phyloP scores from a whole-genome alignment of 2,113 vertebrate genomes.

The Prinia subflava region DNA sequence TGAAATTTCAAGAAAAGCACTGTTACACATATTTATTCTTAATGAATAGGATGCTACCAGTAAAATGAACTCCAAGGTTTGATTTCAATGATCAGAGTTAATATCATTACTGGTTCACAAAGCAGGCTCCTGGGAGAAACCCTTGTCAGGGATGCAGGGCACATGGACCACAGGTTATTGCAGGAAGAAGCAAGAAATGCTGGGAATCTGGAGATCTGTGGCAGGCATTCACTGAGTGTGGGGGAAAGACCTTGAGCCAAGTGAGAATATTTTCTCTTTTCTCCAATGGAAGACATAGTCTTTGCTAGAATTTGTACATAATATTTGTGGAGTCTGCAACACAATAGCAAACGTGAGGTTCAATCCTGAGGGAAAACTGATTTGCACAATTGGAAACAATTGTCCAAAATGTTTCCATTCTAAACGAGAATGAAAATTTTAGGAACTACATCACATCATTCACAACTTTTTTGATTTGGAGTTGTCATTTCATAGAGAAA shows the following conservation, averaged over 20 bases:
- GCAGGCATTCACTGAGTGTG: background rate
- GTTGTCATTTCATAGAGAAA: background rate
- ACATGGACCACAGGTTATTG: background rate
- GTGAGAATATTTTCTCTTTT: background rate
- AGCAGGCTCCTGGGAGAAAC: background rate
- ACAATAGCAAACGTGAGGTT: accelerated
- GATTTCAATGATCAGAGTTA: background rate
- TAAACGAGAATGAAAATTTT: background rate
- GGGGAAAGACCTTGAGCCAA: background rate
- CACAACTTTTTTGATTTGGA: background rate
- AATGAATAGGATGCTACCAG: background rate
- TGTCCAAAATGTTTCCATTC: background rate
- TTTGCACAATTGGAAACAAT: background rate
- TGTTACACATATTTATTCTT: background rate
- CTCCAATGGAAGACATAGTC: background rate
- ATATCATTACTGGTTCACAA: background rate
- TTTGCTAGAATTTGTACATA: background rate
- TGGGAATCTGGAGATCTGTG: background rate
- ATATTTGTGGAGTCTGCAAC: background rate
- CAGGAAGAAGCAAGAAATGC: background rate
- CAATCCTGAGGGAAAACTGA: background rate
- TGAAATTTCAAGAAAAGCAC: background rate
- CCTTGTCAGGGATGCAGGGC: background rate
- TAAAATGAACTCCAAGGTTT: background rate
- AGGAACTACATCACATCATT: background rate